These are phyloP conservation scores for Cosmia pyralina DNA, from an alignment of 2,888 invertebrate genomes.

Conservation along the genomic window DNA sequence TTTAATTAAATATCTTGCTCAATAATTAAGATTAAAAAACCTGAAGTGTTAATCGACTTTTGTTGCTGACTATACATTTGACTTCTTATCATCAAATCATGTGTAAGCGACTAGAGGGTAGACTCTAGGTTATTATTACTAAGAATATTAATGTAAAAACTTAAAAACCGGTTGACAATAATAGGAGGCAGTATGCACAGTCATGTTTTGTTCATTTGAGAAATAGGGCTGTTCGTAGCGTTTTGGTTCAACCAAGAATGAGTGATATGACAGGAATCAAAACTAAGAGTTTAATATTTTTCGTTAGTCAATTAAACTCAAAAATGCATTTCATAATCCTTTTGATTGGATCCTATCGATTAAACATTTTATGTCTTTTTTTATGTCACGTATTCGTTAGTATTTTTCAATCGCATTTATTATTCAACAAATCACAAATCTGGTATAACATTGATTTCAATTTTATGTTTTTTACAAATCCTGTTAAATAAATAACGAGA, in stretches of 20 bases:
- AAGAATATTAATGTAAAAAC: neutral
- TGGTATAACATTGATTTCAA: conserved; percentile 25
- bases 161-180: too few relatives aligned
- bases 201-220: neutral
- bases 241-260: neutral
- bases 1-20: too few relatives aligned
- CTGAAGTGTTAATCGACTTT: too few relatives aligned
- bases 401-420: conserved; percentile 44
- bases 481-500: conserved; percentile 39
- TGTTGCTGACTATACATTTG: too few relatives aligned
- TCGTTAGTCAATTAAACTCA: neutral
- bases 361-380: conserved; percentile 13
- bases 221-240: neutral
- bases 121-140: neutral
- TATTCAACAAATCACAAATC: conserved; percentile 50
- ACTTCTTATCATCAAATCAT: too few relatives aligned
- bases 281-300: neutral
- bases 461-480: conserved; percentile 44
- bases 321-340: conserved; percentile 31
- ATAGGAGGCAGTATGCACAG: neutral
- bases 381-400: conserved; percentile 1
- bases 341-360: conserved; percentile 8
- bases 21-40: too few relatives aligned
- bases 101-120: too few relatives aligned
- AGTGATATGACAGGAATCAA: rapidly evolving